A percentile compares a stretch with the other conserved stretches of the same genome.
Evolutionary conservation across 2,888 invertebrate genomes (phyloP).

Genomic region (Trimorus sp.): DNA sequence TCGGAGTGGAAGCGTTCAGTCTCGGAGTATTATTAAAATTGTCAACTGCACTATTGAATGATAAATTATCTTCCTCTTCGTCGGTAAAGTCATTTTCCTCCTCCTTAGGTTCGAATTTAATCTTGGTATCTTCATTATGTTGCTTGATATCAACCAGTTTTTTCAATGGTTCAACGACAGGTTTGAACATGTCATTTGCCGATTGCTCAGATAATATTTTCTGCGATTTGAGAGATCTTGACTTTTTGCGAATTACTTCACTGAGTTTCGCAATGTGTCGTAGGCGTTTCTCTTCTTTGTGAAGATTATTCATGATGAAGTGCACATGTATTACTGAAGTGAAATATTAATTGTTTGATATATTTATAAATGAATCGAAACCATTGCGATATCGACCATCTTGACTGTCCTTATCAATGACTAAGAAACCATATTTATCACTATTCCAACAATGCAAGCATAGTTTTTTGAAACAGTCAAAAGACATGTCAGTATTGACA

Average conservation of each 20-base stretch:
- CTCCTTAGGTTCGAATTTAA: neutral
- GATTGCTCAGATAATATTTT: too few species aligned
- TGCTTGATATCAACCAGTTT: conserved; percentile 6
- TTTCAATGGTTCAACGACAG: conserved; percentile 14
- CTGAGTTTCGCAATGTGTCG: conserved; percentile 45
- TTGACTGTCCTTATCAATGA: neutral
- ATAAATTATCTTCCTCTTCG: too few species aligned
- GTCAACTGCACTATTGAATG: too few species aligned
- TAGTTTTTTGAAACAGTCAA: neutral
- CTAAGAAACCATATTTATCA: conserved; percentile 5
- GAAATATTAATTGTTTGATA: neutral
- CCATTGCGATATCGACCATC: conserved; percentile 1
- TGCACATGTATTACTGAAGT: too few species aligned
- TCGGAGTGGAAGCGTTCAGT: too few species aligned
- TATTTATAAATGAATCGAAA: conserved; percentile 11
- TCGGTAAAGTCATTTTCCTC: too few species aligned
- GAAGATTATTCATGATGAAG: neutral
- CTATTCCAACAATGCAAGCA: too few species aligned
- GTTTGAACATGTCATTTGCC: conserved; percentile 20
- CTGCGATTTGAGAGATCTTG: conserved; percentile 24
- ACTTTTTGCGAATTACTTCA: conserved; percentile 58
- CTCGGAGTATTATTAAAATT: too few species aligned
- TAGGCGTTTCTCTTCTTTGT: neutral
- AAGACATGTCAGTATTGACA: conserved; percentile 11
- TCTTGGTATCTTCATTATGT: neutral